These are phyloP conservation scores for Yoshiicerus persimilis DNA, from an alignment of 1,140 invertebrate genomes.

Conservation along the genomic window DNA sequence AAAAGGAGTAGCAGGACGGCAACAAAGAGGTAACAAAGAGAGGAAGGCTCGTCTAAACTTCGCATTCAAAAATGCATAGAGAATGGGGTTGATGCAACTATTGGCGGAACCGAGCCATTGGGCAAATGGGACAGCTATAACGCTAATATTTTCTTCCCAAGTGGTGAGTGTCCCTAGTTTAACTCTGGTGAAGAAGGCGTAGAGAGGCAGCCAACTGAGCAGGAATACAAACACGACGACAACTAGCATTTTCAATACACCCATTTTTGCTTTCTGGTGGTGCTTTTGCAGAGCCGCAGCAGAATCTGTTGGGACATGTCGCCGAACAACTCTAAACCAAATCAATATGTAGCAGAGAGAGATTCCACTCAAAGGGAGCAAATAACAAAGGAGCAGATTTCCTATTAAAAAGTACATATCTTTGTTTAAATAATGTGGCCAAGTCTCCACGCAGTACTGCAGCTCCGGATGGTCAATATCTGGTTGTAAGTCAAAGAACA, in stretches of 20 bases:
- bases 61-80: conserved; percentile 55
- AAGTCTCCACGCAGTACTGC: conserved; percentile 77
- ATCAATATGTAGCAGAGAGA: conserved; percentile 90
- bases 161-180: conserved; percentile 73
- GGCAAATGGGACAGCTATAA: conserved; percentile 82
- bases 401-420: conserved; percentile 84
- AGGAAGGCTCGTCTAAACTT: conserved; percentile 46
- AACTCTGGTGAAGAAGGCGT: conserved; percentile 82
- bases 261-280: conserved; percentile 88
- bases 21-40: conserved; percentile 40
- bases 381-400: conserved; percentile 86
- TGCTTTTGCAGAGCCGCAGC: conserved; percentile 87
- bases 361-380: conserved; percentile 88
- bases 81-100: conserved; percentile 94
- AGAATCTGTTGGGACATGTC: conserved; percentile 83
- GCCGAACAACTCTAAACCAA: conserved; percentile 85
- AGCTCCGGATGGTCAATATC: conserved; percentile 56
- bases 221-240: conserved; percentile 93
- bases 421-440: conserved; percentile 77
- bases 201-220: conserved; percentile 91
- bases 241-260: conserved; percentile 95
- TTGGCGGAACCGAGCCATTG: conserved; percentile 96
- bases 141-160: conserved; percentile 76
- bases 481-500: conserved; percentile 79
- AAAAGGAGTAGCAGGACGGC: background rate